phyloP scores from a whole-genome alignment of 2,797 vertebrate species.

The Intellagama lesueurii region DNA sequence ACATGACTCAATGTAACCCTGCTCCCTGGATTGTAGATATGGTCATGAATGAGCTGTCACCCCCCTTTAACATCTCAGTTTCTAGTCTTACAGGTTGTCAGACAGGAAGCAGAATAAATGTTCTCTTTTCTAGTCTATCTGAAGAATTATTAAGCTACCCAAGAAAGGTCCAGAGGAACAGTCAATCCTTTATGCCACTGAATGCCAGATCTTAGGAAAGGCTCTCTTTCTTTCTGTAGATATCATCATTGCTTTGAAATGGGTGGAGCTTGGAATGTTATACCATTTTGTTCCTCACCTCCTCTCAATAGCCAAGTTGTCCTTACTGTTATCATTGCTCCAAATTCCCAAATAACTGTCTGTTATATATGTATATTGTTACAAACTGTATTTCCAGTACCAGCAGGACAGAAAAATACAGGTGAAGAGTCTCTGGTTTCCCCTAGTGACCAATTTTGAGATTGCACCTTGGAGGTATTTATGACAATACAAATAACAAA shows the following conservation, averaged over 20 bases:
- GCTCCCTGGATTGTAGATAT: constrained; percentile 15
- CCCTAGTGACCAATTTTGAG: too few relatives aligned
- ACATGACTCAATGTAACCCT: constrained; percentile 24
- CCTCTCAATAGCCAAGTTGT: too few relatives aligned
- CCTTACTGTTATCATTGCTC: too few relatives aligned
- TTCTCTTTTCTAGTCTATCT: neutral
- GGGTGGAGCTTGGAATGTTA: too few relatives aligned
- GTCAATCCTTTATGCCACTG: neutral
- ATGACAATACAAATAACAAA: too few relatives aligned
- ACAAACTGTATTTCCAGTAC: too few relatives aligned
- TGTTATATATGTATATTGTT: too few relatives aligned
- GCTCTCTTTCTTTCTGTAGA: neutral
- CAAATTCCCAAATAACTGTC: too few relatives aligned
- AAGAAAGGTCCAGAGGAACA: neutral
- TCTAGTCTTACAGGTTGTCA: constrained; percentile 18
- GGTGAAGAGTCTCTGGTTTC: too few relatives aligned
- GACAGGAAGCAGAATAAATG: neutral
- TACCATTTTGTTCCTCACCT: too few relatives aligned
- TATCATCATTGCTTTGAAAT: neutral
- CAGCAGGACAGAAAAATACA: too few relatives aligned
- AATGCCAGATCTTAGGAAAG: neutral
- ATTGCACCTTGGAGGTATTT: too few relatives aligned
- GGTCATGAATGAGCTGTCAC: constrained; percentile 15
- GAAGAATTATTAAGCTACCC: constrained; percentile 16
- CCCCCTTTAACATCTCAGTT: neutral